Conservation (phyloP, 1,140 invertebrate genomes). For the Alviniconcha marisindica region DNA sequence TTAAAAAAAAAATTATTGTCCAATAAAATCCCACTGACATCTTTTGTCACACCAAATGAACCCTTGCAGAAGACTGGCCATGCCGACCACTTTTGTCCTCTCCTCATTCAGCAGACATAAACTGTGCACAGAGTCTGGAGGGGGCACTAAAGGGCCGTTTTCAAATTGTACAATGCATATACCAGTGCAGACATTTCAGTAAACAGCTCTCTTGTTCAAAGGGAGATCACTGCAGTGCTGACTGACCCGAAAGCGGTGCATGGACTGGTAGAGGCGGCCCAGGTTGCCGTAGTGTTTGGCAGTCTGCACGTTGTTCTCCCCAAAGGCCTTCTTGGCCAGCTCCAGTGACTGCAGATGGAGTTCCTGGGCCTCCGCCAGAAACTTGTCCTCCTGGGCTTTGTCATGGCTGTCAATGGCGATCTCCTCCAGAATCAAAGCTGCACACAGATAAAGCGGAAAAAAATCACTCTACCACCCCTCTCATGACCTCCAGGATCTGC, state of each 20-base stretch:
- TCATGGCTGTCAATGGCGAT: conserved; percentile 88
- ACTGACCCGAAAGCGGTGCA: conserved; percentile 87
- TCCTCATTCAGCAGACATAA: too few species aligned
- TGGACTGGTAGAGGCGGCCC: conserved; percentile 93
- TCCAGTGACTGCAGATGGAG: conserved; percentile 88
- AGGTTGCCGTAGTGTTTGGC: conserved; percentile 97
- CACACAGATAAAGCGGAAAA: too few species aligned
- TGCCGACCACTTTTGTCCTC: too few species aligned
- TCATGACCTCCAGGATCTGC: too few species aligned
- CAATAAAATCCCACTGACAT: too few species aligned
- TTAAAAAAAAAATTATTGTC: too few species aligned
- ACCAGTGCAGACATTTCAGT: not conserved
- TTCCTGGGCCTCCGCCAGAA: conserved; percentile 84
- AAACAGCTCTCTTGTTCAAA: not conserved
- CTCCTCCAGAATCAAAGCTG: conserved; percentile 92
- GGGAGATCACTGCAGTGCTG: too few species aligned
- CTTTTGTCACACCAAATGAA: too few species aligned
- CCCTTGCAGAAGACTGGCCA: too few species aligned
- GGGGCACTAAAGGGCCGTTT: too few species aligned
- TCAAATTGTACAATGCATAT: not conserved
- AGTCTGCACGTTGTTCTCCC: conserved; percentile 94
- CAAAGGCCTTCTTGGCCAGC: conserved; percentile 87
- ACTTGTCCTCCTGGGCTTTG: conserved; percentile 67
- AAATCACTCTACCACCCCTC: too few species aligned
- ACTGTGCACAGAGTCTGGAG: too few species aligned